Conservation (phyloP, 2,888 invertebrate species). For the Agrotis puta region DNA sequence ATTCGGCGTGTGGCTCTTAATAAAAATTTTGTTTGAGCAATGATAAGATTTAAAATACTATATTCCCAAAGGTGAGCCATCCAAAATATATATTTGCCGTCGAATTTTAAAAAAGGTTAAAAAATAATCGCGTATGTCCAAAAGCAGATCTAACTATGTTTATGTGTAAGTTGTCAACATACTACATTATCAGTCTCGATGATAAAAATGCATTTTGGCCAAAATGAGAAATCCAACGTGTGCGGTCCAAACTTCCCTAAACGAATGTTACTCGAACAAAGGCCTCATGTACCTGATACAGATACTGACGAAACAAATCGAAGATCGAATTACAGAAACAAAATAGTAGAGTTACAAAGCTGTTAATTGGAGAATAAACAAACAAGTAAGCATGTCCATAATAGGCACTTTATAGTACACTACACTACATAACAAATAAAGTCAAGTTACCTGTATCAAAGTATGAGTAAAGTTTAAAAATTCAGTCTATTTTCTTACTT, state of each 20-base stretch:
- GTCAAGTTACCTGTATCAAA: conserved; percentile 88
- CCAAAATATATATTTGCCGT: conserved; percentile 88
- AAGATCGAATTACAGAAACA: conserved; percentile 46
- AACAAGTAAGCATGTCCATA: conserved; percentile 61
- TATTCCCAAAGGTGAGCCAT: conserved; percentile 89
- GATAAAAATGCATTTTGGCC: conserved; percentile 90
- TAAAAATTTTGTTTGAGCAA: conserved; percentile 89
- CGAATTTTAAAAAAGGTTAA: conserved; percentile 83
- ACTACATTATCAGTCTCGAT: conserved; percentile 90
- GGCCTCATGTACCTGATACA: conserved; percentile 83
- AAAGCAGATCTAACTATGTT: conserved; percentile 89
- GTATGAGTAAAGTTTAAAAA: conserved; percentile 86
- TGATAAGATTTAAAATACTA: conserved; percentile 84
- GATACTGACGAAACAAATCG: conserved; percentile 73
- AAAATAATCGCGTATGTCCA: conserved; percentile 87
- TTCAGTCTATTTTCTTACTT: conserved; percentile 87
- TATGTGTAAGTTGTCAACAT: conserved; percentile 84
- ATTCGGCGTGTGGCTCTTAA: conserved; percentile 88
- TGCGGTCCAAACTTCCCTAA: conserved; percentile 75
- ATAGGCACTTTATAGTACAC: conserved; percentile 77
- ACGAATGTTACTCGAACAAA: conserved; percentile 74
- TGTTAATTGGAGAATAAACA: conserved; percentile 49
- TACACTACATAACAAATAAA: conserved; percentile 77
- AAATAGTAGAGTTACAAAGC: conserved; percentile 37
- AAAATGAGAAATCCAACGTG: conserved; percentile 87